Percentiles rank a stretch among this genome's conserved stretches.
Evolutionary conservation across 2,797 vertebrate species (phyloP).

Genomic region (Remorina albescens): DNA sequence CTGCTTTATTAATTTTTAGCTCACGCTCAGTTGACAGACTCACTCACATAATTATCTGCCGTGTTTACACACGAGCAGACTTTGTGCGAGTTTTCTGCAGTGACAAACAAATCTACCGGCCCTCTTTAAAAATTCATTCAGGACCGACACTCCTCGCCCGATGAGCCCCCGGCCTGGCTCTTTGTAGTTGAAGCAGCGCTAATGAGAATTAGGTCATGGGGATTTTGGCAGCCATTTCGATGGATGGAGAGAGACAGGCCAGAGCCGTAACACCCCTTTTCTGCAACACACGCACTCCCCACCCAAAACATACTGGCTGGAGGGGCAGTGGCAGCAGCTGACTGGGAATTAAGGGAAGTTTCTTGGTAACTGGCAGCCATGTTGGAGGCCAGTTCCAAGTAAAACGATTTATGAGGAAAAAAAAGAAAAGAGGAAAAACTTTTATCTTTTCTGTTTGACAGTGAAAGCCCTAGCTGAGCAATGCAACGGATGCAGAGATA

Average conservation of each 20-base stretch:
- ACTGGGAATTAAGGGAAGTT: constrained; percentile 53
- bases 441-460: constrained; percentile 50
- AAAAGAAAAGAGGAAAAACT: constrained; percentile 19
- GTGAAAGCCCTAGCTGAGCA: constrained; percentile 18
- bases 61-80: constrained; percentile 50
- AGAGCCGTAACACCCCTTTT: constrained; percentile 56
- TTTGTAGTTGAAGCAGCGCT: constrained; percentile 53
- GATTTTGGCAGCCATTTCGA: constrained; percentile 68
- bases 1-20: constrained; percentile 55
- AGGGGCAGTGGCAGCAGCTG: constrained; percentile 44
- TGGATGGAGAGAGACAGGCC: constrained; percentile 65
- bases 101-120: constrained; percentile 16
- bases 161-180: constrained; percentile 45
- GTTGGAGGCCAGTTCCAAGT: constrained; percentile 50
- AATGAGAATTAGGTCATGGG: constrained; percentile 78
- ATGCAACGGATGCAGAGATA: constrained; percentile 9
- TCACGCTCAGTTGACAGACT: constrained; percentile 27
- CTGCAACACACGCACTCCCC: constrained; percentile 49
- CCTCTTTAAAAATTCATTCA: constrained; percentile 54
- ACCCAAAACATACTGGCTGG: constrained; percentile 56
- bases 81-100: constrained; percentile 23
- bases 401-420: constrained; percentile 52
- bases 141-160: constrained; percentile 6
- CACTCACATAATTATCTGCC: constrained; percentile 38
- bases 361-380: constrained; percentile 62